Evolutionary conservation across 2,888 invertebrate species (phyloP), one percentile per base, ranked within the genome.

Genomic region (Cephus runcator): DNA sequence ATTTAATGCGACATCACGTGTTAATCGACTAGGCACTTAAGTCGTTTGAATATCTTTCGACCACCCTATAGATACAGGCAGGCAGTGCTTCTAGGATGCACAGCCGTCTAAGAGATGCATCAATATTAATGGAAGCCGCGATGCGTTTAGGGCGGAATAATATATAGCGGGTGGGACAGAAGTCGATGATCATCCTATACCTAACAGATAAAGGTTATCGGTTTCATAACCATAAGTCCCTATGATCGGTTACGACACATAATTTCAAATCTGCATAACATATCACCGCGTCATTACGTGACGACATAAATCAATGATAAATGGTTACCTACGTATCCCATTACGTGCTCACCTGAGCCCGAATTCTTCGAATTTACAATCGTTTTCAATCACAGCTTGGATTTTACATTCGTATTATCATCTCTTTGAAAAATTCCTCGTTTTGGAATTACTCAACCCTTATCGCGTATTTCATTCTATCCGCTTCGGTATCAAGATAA

Each of bases 61-160:
- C 56, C 56, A 56, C 56, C 56, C 56, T 56, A 23, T 56, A 56
- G 56, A 56, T 23, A 56, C 23, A 23, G 56, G 56, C 23, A 56
- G 23, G 23, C 56, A 56, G 23, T 23, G 56, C 23, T 56, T 9
- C 56, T 56, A 56, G 56, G 71, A 71, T 33, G 71, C 71, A 11
- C 71, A 12, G 71, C 30, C 71, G 34, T 15, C 73, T 71, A 31
- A 75, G 69, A 56, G 78, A 78, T 75, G 79, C 86, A 88, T 88
- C 86, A 87, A 88, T 88, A 88, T 88, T 88, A 87, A 88, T 87
- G 85, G 82, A 56, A 56, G 82, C 79, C 77, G 80, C 82, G 82
- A 81, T 75, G 83, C 83, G 81, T 85, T 83, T 83, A 81, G 83
- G 81, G 79, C 75, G 83, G 87, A 86, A 88, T 88, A 88, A 88